Evolutionary conservation across 2,113 vertebrate genomes (phyloP).

Genomic region (Sinocyclocheilus rhinocerous): DNA sequence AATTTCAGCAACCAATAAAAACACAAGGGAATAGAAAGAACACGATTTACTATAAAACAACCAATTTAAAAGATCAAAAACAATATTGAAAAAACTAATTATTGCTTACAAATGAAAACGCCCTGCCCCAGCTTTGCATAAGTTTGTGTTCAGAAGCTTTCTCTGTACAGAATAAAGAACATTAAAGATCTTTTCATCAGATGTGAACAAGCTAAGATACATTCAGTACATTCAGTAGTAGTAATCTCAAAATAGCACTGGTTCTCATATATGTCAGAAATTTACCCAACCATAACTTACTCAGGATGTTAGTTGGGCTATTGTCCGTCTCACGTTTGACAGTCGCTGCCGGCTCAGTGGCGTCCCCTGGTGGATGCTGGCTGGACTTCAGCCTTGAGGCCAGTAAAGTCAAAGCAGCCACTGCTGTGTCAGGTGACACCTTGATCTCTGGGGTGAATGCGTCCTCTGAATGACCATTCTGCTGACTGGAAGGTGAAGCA

Average conservation of each 20-base stretch:
- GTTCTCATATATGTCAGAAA: background rate
- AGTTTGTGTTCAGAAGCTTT: slow-evolving; percentile 54
- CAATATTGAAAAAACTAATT: background rate
- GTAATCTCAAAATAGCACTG: background rate
- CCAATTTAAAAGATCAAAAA: background rate
- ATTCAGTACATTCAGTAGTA: background rate
- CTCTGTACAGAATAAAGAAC: slow-evolving; percentile 58
- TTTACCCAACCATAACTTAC: background rate
- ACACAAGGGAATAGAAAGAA: background rate
- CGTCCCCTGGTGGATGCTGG: slow-evolving; percentile 60
- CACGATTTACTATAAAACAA: background rate
- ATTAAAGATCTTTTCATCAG: background rate
- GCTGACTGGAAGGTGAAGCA: slow-evolving; percentile 50
- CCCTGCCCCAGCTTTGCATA: slow-evolving; percentile 54
- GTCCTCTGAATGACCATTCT: slow-evolving; percentile 58
- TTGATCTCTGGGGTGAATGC: slow-evolving; percentile 60
- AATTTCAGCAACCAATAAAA: background rate
- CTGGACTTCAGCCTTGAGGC: slow-evolving; percentile 36
- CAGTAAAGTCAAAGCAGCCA: slow-evolving; percentile 47
- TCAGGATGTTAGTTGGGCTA: slow-evolving; percentile 46
- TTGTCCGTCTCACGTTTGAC: slow-evolving; percentile 65
- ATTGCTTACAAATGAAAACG: slow-evolving; percentile 65
- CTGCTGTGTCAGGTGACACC: slow-evolving; percentile 61
- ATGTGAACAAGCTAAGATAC: background rate
- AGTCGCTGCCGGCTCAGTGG: background rate